Evolutionary conservation across 1,140 invertebrate genomes (phyloP).

Genomic region (Drosophila lowei): DNA sequence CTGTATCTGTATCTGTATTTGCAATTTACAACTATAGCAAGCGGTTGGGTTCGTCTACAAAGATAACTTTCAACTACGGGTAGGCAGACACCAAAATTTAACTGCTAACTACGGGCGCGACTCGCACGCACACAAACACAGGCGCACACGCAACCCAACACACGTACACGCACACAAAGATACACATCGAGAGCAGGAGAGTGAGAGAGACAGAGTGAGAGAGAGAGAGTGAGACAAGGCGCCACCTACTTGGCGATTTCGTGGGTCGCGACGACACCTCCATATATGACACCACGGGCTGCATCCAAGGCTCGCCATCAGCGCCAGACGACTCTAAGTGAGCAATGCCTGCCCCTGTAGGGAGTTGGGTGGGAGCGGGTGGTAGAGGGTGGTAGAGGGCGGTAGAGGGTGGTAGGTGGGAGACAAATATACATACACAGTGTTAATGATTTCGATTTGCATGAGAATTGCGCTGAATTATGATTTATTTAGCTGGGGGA

Average conservation of each 20-base stretch:
- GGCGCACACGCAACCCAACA: slow-evolving; percentile 14
- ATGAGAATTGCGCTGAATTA: slow-evolving; percentile 15
- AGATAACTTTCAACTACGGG: slow-evolving; percentile 67
- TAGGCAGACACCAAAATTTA: slow-evolving; percentile 63
- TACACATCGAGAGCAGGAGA: neutral
- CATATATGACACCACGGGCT: slow-evolving; percentile 80
- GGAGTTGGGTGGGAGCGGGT: neutral
- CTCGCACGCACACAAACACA: slow-evolving; percentile 38
- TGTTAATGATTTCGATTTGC: slow-evolving; percentile 69
- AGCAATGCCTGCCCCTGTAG: slow-evolving; percentile 46
- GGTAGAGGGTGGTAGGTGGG: slow-evolving; percentile 21
- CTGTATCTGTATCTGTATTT: slow-evolving; percentile 17
- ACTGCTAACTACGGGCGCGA: slow-evolving; percentile 60
- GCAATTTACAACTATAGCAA: slow-evolving; percentile 66
- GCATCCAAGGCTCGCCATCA: slow-evolving; percentile 74
- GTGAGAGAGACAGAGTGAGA: slow-evolving; percentile 19
- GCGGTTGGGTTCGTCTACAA: slow-evolving; percentile 65
- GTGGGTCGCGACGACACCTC: slow-evolving; percentile 81
- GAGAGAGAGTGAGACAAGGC: slow-evolving; percentile 25
- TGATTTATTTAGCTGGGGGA: neutral
- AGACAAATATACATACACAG: slow-evolving; percentile 64
- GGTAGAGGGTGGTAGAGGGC: neutral
- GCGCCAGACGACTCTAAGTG: slow-evolving; percentile 62
- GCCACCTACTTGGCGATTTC: slow-evolving; percentile 83
- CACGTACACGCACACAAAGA: neutral